Conservation (phyloP, 2,888 invertebrate genomes). For the Brenthis ino region DNA sequence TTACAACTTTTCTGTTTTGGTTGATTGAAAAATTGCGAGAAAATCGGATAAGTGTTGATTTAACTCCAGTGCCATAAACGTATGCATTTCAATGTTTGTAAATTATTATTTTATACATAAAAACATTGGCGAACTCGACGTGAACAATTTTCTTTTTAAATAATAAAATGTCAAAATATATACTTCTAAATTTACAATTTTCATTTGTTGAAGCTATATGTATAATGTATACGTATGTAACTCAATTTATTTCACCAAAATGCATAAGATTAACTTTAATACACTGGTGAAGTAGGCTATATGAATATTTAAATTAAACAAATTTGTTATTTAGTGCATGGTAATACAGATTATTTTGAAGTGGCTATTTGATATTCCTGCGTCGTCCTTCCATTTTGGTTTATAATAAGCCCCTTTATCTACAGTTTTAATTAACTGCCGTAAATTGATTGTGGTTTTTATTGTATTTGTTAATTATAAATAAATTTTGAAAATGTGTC, state of each 20-base stretch:
- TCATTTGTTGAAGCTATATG: slow-evolving; percentile 9
- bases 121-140: not conserved
- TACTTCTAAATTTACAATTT: not conserved
- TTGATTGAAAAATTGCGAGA: not conserved
- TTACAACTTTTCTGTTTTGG: too few relatives aligned
- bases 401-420: slow-evolving; percentile 37
- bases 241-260: slow-evolving; percentile 33
- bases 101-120: not conserved
- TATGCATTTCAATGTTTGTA: slow-evolving; percentile 15
- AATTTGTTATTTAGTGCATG: slow-evolving; percentile 9
- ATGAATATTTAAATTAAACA: slow-evolving; percentile 16
- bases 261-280: slow-evolving; percentile 32
- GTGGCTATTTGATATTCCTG: slow-evolving; percentile 23
- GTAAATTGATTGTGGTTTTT: slow-evolving; percentile 37
- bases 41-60: not conserved
- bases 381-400: slow-evolving; percentile 25
- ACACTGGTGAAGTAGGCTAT: slow-evolving; percentile 12
- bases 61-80: not conserved
- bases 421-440: slow-evolving; percentile 39
- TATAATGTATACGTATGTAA: slow-evolving; percentile 18
- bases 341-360: slow-evolving; percentile 18
- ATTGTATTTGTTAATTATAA: slow-evolving; percentile 25
- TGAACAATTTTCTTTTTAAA: not conserved
- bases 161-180: slow-evolving; percentile 1
- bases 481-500: slow-evolving; percentile 8